Evolutionary conservation across 2,113 vertebrate genomes (phyloP).

Genomic region (Amblyornis subalaris): DNA sequence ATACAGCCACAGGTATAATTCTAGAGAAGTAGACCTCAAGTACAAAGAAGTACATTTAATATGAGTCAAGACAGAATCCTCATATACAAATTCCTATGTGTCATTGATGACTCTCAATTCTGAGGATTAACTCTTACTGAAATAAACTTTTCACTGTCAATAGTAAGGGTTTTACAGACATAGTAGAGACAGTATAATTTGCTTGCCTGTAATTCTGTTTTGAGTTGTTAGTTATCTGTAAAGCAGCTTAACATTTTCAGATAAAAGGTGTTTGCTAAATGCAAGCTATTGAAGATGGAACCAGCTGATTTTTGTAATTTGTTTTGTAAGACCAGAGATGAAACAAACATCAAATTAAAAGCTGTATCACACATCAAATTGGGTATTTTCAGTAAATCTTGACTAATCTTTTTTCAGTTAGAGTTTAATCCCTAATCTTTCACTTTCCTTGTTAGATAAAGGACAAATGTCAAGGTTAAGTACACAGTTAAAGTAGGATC

Average conservation of each 20-base stretch:
- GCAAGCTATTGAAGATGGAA: background rate
- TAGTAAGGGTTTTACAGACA: background rate
- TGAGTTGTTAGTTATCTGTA: background rate
- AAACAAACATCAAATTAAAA: background rate
- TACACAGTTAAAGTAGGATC: constrained; percentile 43
- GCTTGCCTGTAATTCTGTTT: background rate
- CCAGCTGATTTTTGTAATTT: background rate
- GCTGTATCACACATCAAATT: background rate
- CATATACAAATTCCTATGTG: background rate
- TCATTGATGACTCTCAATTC: background rate
- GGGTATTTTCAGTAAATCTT: background rate
- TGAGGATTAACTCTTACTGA: background rate
- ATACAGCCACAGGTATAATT: background rate
- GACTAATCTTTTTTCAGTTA: constrained; percentile 13
- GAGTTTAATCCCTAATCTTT: constrained; percentile 55
- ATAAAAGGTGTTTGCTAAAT: background rate
- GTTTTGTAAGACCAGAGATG: background rate
- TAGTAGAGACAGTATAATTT: background rate
- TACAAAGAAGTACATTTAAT: background rate
- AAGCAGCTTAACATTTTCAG: background rate
- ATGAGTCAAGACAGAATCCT: background rate
- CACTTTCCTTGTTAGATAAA: constrained; percentile 53
- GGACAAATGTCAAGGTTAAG: constrained; percentile 62
- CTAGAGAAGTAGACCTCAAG: background rate
- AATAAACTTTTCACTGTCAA: background rate